Evolutionary conservation across 1,140 invertebrate species (phyloP).

Genomic region (Pygmarrhopalites habei): DNA sequence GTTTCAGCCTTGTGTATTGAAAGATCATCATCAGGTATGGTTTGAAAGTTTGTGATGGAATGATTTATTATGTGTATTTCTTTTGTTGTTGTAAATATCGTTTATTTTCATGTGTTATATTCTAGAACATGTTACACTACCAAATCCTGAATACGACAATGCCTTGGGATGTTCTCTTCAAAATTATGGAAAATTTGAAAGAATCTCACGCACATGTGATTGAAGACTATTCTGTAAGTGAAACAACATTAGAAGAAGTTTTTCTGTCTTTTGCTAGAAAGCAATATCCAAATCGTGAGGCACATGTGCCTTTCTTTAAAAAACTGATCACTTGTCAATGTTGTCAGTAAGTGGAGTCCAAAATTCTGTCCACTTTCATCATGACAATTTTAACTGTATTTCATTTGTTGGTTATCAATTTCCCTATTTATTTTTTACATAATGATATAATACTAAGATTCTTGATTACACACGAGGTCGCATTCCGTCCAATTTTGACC

Average conservation of each 20-base stretch:
- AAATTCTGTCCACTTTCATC: no score
- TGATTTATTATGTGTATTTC: not conserved
- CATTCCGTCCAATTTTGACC: no score
- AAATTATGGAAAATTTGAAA: conserved; percentile 48
- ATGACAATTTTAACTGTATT: no score
- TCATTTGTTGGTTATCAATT: no score
- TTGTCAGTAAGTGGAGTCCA: no score
- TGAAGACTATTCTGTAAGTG: conserved; percentile 57
- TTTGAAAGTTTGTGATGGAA: not conserved
- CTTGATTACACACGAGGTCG: no score
- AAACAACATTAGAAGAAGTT: conserved; percentile 59
- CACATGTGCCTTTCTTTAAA: conserved; percentile 22
- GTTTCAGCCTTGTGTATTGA: conserved; percentile 33
- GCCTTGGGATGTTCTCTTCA: not conserved
- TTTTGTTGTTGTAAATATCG: not conserved
- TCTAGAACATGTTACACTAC: conserved; percentile 43
- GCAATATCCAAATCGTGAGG: conserved; percentile 31
- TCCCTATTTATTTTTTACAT: no score
- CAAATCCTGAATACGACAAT: not conserved
- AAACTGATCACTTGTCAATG: conserved; percentile 31
- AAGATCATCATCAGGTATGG: conserved; percentile 36
- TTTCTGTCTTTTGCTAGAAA: conserved; percentile 44
- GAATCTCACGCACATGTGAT: conserved; percentile 42
- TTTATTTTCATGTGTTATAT: conserved; percentile 10
- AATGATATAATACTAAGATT: no score